phyloP scores from a whole-genome alignment of 1,140 invertebrate genomes.

The Dufourea novaeangliae region DNA sequence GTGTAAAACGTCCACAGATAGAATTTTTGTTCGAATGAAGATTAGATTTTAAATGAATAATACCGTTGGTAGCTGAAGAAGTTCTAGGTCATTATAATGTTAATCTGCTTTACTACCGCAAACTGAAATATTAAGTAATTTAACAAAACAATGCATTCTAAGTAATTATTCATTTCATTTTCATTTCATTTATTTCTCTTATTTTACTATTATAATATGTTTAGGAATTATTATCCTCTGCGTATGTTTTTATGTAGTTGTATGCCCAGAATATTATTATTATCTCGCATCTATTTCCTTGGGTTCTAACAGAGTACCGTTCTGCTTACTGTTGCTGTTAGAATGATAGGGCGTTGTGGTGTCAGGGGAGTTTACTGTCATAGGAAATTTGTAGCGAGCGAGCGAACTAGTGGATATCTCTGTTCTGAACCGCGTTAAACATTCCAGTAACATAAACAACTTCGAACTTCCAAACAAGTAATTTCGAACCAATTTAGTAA shows the following conservation, averaged over 20 bases:
- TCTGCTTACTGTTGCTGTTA: background rate
- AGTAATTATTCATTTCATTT: too few species aligned
- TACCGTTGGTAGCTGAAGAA: too few species aligned
- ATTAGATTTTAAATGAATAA: too few species aligned
- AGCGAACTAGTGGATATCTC: background rate
- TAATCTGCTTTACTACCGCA: too few species aligned
- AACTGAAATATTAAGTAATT: too few species aligned
- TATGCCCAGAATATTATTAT: background rate
- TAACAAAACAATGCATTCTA: too few species aligned
- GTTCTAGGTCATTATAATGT: too few species aligned
- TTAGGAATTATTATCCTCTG: background rate
- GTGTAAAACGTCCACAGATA: too few species aligned
- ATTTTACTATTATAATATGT: too few species aligned
- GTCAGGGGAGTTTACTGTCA: slow-evolving; percentile 10
- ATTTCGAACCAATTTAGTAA: background rate
- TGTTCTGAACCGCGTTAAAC: slow-evolving; percentile 1
- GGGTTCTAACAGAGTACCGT: background rate
- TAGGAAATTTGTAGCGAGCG: slow-evolving; percentile 2
- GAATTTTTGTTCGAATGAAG: too few species aligned
- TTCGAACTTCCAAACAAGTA: background rate
- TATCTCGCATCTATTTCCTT: background rate
- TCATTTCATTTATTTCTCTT: too few species aligned
- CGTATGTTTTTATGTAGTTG: background rate
- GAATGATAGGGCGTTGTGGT: slow-evolving; percentile 3
- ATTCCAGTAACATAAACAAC: background rate